Conservation (phyloP, 2,888 invertebrate genomes). For the Scaeva pyrastri region DNA sequence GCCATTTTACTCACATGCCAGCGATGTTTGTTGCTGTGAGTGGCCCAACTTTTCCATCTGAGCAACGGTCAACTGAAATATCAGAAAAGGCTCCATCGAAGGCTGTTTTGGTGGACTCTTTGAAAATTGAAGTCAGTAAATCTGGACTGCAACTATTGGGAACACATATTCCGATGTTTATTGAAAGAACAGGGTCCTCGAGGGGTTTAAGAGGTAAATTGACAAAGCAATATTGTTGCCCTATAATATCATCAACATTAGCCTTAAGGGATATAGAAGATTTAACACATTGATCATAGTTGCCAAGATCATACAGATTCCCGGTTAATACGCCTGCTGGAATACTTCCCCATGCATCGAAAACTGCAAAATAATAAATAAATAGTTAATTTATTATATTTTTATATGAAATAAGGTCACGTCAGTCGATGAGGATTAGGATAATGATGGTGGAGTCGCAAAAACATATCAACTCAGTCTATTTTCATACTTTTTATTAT, state of each 20-base stretch:
- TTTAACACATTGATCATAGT: slow-evolving; percentile 80
- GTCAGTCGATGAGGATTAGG: no score
- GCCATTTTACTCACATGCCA: not conserved
- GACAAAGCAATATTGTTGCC: slow-evolving; percentile 79
- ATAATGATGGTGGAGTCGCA: no score
- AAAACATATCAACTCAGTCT: no score
- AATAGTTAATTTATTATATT: not conserved
- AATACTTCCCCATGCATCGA: slow-evolving; percentile 80
- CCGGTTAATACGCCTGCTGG: slow-evolving; percentile 78
- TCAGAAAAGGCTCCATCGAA: slow-evolving; percentile 23
- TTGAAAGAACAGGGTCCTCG: not conserved
- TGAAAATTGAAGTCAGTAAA: slow-evolving; percentile 37
- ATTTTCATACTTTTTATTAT: no score
- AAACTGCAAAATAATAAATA: slow-evolving; percentile 77
- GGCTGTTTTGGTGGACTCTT: slow-evolving; percentile 4
- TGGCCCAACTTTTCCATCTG: not conserved
- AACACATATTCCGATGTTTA: slow-evolving; percentile 64
- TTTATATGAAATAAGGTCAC: no score
- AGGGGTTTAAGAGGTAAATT: slow-evolving; percentile 23
- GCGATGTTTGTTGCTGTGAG: not conserved
- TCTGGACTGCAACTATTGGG: slow-evolving; percentile 66
- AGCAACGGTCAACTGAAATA: not conserved
- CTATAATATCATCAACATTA: slow-evolving; percentile 64
- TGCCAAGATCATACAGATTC: slow-evolving; percentile 79
- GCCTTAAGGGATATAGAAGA: slow-evolving; percentile 1